Conservation (phyloP, 2,113 vertebrate genomes). For the Zapornia atra region DNA sequence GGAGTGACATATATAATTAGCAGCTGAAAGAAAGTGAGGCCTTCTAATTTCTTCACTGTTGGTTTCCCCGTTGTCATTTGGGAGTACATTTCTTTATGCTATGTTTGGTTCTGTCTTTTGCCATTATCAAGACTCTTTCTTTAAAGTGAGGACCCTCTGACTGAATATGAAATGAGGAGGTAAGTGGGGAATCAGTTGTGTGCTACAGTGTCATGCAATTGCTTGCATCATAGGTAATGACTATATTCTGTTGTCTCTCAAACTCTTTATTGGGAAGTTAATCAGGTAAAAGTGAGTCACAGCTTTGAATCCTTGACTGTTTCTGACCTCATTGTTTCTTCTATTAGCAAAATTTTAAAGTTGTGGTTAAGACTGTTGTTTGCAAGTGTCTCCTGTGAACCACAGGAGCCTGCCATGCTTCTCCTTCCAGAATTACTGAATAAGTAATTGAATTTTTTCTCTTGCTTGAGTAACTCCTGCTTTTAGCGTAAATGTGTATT, state of each 20-base stretch:
- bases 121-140: background rate
- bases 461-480: background rate
- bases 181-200: background rate
- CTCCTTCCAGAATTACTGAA: background rate
- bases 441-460: background rate
- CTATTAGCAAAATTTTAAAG: background rate
- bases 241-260: background rate
- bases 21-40: background rate
- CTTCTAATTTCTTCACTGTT: background rate
- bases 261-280: background rate
- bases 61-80: background rate
- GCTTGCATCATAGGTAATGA: background rate
- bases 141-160: background rate
- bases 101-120: background rate
- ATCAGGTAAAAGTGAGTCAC: background rate
- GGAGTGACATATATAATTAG: background rate
- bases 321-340: background rate
- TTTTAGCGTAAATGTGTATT: background rate
- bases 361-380: background rate
- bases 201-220: background rate
- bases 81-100: background rate
- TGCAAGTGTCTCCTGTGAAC: background rate
- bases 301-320: background rate
- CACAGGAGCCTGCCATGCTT: background rate
- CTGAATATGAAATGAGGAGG: background rate